phyloP scores from a whole-genome alignment of 1,140 invertebrate genomes.

The Andricus grossulariae region DNA sequence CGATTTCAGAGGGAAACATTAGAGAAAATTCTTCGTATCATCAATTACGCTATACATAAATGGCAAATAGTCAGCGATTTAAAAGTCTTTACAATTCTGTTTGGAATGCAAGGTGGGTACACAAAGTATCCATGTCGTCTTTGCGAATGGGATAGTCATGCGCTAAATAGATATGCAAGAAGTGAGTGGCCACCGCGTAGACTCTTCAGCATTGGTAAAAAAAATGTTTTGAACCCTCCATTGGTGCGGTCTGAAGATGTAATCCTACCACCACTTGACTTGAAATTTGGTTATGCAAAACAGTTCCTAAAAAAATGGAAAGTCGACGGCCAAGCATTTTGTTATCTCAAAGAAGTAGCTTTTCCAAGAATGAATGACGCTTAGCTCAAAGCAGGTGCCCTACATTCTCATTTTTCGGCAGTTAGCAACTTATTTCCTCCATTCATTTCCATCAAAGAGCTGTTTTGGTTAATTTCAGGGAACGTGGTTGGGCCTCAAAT shows the following conservation, averaged over 20 bases:
- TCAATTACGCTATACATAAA: too few species aligned
- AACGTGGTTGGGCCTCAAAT: neutral
- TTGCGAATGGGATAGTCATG: too few species aligned
- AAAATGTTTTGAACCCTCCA: neutral
- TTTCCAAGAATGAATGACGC: neutral
- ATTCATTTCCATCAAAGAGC: neutral
- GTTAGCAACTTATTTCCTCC: neutral
- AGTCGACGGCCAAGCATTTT: too few species aligned
- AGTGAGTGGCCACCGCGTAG: too few species aligned
- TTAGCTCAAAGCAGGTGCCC: neutral
- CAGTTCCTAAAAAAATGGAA: neutral
- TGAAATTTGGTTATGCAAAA: neutral
- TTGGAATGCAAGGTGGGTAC: too few species aligned
- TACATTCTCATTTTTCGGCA: neutral
- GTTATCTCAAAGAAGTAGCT: neutral
- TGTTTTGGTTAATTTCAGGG: conserved; percentile 3
- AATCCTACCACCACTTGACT: neutral
- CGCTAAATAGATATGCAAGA: too few species aligned
- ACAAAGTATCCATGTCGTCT: too few species aligned
- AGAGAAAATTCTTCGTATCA: too few species aligned
- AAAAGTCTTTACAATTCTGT: too few species aligned
- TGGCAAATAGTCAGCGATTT: too few species aligned
- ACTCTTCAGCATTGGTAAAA: neutral
- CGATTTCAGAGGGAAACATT: too few species aligned
- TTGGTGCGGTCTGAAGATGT: neutral